A percentile compares a stretch with the other conserved stretches of the same genome.
Evolutionary conservation across 2,888 invertebrate species (phyloP).

Genomic region (Idaea straminata): DNA sequence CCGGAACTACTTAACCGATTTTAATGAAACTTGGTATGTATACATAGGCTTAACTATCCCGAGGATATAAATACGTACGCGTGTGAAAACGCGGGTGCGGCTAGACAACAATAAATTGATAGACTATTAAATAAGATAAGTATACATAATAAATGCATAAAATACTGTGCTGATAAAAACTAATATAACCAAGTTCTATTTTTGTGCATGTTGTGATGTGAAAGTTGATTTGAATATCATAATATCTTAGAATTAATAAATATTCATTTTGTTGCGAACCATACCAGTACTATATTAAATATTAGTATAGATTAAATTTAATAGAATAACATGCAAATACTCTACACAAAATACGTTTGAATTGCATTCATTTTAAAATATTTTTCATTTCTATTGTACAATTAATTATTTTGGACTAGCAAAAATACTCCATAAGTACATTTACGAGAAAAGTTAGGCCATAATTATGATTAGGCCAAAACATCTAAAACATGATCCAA

Average conservation of each 20-base stretch:
- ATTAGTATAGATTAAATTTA: neutral
- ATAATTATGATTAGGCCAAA: slow-evolving; percentile 28
- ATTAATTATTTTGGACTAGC: slow-evolving; percentile 10
- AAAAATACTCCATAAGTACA: slow-evolving; percentile 14
- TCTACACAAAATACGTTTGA: neutral
- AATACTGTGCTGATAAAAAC: neutral
- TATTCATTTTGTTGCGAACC: neutral
- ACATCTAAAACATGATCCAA: slow-evolving; percentile 4
- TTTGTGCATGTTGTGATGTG: neutral
- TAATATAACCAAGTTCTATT: neutral
- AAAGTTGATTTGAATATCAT: neutral
- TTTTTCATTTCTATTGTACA: neutral
- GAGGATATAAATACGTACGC: neutral
- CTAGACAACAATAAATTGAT: neutral
- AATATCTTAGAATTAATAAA: neutral
- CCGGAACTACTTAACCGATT: neutral
- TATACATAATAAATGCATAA: neutral
- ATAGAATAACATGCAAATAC: slow-evolving; percentile 3
- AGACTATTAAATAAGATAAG: neutral
- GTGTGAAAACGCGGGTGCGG: neutral
- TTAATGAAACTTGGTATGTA: neutral
- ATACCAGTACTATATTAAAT: neutral
- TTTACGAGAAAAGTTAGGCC: slow-evolving; percentile 2
- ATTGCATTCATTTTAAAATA: slow-evolving; percentile 5
- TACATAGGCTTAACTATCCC: neutral